phyloP scores from a whole-genome alignment of 2,888 invertebrate genomes.

The Lepidocyrtoides sp. region DNA sequence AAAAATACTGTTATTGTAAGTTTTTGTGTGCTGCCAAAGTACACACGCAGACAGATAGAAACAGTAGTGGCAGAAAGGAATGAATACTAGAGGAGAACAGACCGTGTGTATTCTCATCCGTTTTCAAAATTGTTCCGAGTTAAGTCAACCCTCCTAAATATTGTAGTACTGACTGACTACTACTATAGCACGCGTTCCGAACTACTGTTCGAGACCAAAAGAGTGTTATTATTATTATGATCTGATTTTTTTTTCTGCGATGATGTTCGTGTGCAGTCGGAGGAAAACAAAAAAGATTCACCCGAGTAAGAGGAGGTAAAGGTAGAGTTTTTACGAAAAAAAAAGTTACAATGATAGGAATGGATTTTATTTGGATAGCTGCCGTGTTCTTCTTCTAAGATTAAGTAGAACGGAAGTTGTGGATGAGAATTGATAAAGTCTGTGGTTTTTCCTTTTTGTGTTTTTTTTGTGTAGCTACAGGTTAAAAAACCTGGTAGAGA shows the following conservation, averaged over 20 bases:
- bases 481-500: no score
- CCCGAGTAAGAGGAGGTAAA: not conserved
- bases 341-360: not conserved
- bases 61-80: not conserved
- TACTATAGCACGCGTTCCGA: no score
- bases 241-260: not conserved
- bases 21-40: constrained; percentile 12
- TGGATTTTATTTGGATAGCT: not conserved
- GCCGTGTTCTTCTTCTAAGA: not conserved
- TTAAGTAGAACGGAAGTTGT: no score
- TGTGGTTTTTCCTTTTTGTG: no score
- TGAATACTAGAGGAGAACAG: not conserved
- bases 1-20: constrained; percentile 20
- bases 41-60: not conserved
- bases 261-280: not conserved
- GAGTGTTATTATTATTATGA: not conserved
- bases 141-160: not conserved
- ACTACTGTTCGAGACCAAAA: not conserved
- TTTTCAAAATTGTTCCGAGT: not conserved
- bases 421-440: no score
- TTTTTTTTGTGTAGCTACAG: no score
- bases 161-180: no score
- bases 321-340: not conserved
- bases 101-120: not conserved
- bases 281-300: constrained; percentile 26